phyloP scores from a whole-genome alignment of 2,113 vertebrate genomes.

The Stigmatopora nigra region DNA sequence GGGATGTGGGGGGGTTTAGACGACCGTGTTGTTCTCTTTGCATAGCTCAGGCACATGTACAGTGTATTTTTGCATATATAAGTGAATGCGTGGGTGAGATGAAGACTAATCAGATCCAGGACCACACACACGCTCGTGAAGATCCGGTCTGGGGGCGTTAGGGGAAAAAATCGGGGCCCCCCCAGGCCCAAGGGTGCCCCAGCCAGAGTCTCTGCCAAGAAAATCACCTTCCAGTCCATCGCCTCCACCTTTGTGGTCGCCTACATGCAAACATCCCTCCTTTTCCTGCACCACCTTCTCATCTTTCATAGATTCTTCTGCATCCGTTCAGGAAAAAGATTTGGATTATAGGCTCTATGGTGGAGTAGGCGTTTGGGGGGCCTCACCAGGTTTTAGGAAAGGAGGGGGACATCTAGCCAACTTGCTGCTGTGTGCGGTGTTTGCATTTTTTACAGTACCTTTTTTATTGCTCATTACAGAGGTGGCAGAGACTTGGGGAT shows the following conservation, averaged over 20 bases:
- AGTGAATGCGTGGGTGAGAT: slow-evolving; percentile 7
- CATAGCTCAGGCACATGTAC: slow-evolving; percentile 22
- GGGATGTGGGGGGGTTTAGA: too few species aligned
- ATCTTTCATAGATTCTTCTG: slow-evolving; percentile 54
- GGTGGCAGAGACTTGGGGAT: slow-evolving; percentile 64
- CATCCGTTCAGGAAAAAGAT: slow-evolving; percentile 31
- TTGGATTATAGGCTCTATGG: slow-evolving; percentile 27
- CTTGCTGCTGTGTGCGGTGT: slow-evolving; percentile 32
- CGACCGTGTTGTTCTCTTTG: slow-evolving; percentile 1
- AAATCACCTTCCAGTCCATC: slow-evolving; percentile 55
- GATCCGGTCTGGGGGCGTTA: background rate
- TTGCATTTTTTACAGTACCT: slow-evolving; percentile 35
- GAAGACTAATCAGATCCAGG: slow-evolving; percentile 54
- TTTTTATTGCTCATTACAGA: slow-evolving; percentile 70
- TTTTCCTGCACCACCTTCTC: slow-evolving; percentile 56
- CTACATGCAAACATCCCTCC: slow-evolving; percentile 1
- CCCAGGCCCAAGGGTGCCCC: slow-evolving; percentile 22
- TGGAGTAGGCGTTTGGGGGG: slow-evolving; percentile 17
- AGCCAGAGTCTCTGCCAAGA: slow-evolving; percentile 50
- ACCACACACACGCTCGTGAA: slow-evolving; percentile 55
- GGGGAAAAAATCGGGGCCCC: slow-evolving; percentile 24
- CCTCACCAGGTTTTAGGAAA: slow-evolving; percentile 40
- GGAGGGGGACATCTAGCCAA: slow-evolving; percentile 15
- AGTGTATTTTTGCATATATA: slow-evolving; percentile 1
- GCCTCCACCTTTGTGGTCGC: slow-evolving; percentile 34